Evolutionary conservation across 2,888 invertebrate species (phyloP).

Genomic region (Diabrotica balteata): DNA sequence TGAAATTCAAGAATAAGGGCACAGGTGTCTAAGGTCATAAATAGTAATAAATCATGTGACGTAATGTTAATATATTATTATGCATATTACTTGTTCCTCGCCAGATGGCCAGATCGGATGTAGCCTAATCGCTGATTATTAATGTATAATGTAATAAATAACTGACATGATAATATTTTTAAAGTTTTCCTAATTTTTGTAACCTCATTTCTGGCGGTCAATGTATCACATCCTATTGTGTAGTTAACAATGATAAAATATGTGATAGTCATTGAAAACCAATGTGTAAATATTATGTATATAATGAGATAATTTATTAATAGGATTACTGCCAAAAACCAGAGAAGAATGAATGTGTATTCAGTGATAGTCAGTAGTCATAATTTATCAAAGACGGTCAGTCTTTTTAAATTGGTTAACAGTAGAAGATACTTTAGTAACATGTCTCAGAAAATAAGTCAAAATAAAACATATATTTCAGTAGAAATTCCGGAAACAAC

Average conservation of each 20-base stretch:
- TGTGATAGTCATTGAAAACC: slow-evolving; percentile 14
- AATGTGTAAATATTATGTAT: slow-evolving; percentile 2
- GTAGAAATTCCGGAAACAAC: slow-evolving; percentile 45
- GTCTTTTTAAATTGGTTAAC: slow-evolving; percentile 27
- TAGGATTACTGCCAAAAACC: slow-evolving; percentile 3
- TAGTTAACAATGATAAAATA: slow-evolving; percentile 14
- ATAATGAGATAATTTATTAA: neutral
- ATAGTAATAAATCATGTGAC: no score
- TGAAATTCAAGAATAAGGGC: no score
- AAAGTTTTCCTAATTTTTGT: neutral
- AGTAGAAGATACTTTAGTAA: slow-evolving; percentile 38
- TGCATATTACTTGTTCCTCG: no score
- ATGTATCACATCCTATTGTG: neutral
- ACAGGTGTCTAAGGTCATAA: no score
- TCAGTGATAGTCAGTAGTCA: slow-evolving; percentile 32
- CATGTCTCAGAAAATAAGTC: slow-evolving; percentile 48
- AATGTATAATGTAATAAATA: no score
- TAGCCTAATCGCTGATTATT: no score
- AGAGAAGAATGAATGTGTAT: slow-evolving; percentile 26
- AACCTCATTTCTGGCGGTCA: slow-evolving; percentile 1
- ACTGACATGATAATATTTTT: no score
- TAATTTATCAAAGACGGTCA: slow-evolving; percentile 34
- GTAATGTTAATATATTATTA: no score
- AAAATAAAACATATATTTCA: slow-evolving; percentile 49
- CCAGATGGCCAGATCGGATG: no score